Percentiles rank a stretch among this genome's conserved stretches.
These are phyloP conservation scores for Pristionchus exspectatus DNA, from an alignment of 2,888 invertebrate genomes.

Conservation along the genomic window DNA sequence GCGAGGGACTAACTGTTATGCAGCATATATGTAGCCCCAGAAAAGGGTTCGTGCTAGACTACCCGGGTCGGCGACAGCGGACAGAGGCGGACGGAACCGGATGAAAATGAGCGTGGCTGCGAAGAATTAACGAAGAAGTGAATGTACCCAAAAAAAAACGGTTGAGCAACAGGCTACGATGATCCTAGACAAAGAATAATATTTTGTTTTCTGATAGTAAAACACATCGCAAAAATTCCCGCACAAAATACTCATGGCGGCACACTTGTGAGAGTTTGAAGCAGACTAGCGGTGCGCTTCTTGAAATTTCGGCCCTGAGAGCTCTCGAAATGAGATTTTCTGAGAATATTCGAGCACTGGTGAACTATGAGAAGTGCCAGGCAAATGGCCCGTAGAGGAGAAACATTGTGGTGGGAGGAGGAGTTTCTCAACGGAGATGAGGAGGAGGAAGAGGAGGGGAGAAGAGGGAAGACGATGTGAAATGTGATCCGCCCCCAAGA, in stretches of 20 bases:
- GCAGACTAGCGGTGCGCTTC: background rate
- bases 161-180: no score
- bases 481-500: constrained; percentile 11
- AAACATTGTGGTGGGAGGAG: background rate
- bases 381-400: background rate
- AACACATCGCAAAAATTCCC: background rate
- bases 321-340: constrained; percentile 22
- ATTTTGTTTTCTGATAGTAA: background rate
- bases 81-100: no score
- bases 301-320: background rate
- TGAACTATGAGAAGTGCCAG: background rate
- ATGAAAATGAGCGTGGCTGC: no score
- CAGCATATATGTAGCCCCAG: no score
- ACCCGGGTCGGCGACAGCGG: no score
- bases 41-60: no score
- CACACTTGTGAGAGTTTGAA: background rate
- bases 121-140: no score
- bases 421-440: background rate
- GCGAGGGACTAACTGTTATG: no score
- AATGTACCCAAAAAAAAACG: no score
- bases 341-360: background rate
- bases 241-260: background rate
- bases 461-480: background rate
- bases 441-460: background rate
- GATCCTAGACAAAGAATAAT: no score